Evolutionary conservation across 2,797 vertebrate species (phyloP), one percentile per base, ranked within the genome.

Genomic region (Glossophaga mutica): DNA sequence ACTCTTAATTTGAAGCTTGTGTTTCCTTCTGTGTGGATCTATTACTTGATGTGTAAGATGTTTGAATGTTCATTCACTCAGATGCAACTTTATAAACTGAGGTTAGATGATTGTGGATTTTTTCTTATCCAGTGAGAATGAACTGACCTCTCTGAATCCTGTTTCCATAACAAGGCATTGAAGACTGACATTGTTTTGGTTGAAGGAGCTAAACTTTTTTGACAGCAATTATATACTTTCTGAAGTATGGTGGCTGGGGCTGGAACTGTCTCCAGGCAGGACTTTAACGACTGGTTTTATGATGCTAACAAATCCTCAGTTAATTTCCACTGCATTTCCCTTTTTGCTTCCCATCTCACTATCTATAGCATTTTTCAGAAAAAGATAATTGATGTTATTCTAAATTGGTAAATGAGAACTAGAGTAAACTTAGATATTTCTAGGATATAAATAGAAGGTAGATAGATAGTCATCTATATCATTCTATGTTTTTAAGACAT

Each of bases 11-110:
- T 98, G 91, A 57, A 96, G 21, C 78, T 78, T 24, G 12, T 92
- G 11, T 55, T 96, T 29, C 87, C 91, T 96, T 95, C 26, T 70
- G 9, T 77, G 14, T 89, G 4, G 57, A 93, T 95, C 37, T 90
- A 24, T 68, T 10, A 86, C 52, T 95, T 96, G 73, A 84, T 91
- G 85, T 89, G 32, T 39, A 22, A 90, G 55, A 22, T 6, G 29
- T 86, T 95, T 91, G 42, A n/a, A 94, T 94, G 74, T 22, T 97
- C 87, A 86, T 97, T 84, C 97, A 93, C 52, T 91, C 78, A 29
- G 0, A 88, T 96, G 65, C 44, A 94, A 90, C 4, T 71, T 97
- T 87, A 90, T 91, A 90, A 97, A 70, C 18, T 57, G 96, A 94
- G 39, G 26, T 95, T 84, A 55, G 21, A 93, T 94, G 67, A 37